Evolutionary conservation across 2,888 invertebrate species (phyloP).

Genomic region (Emmelina monodactyla): DNA sequence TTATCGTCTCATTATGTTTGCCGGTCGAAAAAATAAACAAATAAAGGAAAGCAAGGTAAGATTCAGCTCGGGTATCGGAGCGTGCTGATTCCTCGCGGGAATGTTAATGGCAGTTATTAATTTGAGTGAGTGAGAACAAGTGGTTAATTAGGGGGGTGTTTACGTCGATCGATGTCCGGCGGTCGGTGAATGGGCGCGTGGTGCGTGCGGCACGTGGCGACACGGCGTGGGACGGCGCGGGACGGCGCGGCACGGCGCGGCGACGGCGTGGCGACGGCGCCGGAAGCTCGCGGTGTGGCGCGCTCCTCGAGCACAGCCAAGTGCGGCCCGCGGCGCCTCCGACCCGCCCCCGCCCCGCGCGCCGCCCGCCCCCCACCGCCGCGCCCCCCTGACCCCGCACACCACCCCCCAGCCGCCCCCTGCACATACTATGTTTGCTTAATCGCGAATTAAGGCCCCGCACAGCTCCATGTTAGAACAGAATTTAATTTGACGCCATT

Average conservation of each 20-base stretch:
- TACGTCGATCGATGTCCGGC: too few relatives aligned
- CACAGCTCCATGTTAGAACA: slow-evolving; percentile 60
- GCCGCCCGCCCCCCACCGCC: slow-evolving; percentile 32
- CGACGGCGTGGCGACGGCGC: slow-evolving; percentile 32
- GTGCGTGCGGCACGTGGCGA: slow-evolving; percentile 22
- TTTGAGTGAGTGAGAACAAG: too few relatives aligned
- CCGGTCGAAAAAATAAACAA: too few relatives aligned
- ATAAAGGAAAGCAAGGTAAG: too few relatives aligned
- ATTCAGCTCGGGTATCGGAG: too few relatives aligned
- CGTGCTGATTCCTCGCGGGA: too few relatives aligned
- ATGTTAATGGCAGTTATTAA: too few relatives aligned
- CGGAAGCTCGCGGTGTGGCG: slow-evolving; percentile 65
- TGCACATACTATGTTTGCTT: slow-evolving; percentile 56
- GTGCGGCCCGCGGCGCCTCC: slow-evolving; percentile 56
- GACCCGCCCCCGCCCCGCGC: slow-evolving; percentile 31
- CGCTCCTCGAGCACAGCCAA: slow-evolving; percentile 63
- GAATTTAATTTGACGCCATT: slow-evolving; percentile 57
- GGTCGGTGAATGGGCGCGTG: slow-evolving; percentile 19
- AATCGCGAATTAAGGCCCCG: slow-evolving; percentile 63
- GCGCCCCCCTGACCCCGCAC: slow-evolving; percentile 31
- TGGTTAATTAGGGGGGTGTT: too few relatives aligned
- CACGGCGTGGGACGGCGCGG: slow-evolving; percentile 31
- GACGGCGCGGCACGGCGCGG: slow-evolving; percentile 46
- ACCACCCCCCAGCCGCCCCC: too few relatives aligned
- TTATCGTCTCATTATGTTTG: too few relatives aligned